Evolutionary conservation across 2,888 invertebrate species (phyloP).

Genomic region (Parnassius glacialis): DNA sequence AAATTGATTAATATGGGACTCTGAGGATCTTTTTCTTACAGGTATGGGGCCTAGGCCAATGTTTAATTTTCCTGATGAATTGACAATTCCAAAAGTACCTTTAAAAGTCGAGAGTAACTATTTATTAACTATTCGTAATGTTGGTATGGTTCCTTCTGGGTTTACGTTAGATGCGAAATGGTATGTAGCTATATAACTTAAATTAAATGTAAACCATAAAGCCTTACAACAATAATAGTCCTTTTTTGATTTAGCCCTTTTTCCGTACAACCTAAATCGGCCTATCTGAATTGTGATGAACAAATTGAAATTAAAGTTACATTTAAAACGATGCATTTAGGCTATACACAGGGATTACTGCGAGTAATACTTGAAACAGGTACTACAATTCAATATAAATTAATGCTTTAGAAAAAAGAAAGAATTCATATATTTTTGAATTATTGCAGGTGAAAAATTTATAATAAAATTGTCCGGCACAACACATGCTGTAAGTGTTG

Average conservation of each 20-base stretch:
- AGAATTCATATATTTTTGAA: neutral
- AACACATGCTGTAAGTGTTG: constrained; percentile 69
- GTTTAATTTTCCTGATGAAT: constrained; percentile 62
- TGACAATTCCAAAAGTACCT: constrained; percentile 56
- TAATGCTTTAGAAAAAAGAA: neutral
- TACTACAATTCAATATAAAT: constrained; percentile 28
- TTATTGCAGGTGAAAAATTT: constrained; percentile 69
- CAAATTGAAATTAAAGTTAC: constrained; percentile 71
- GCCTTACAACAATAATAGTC: neutral
- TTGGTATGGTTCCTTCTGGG: constrained; percentile 55
- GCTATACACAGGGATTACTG: constrained; percentile 56
- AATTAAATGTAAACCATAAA: neutral
- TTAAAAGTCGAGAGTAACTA: constrained; percentile 57
- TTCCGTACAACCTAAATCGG: constrained; percentile 74
- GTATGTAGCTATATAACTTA: constrained; percentile 38
- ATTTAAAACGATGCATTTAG: constrained; percentile 73
- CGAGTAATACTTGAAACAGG: constrained; percentile 64
- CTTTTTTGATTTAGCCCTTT: constrained; percentile 65
- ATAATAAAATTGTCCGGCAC: constrained; percentile 62
- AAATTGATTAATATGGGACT: no score
- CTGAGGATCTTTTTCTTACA: constrained; percentile 35
- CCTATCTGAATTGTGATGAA: constrained; percentile 69
- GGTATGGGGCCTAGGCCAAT: constrained; percentile 69
- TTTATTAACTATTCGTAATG: constrained; percentile 50
- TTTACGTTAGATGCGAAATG: constrained; percentile 58